phyloP scores from a whole-genome alignment of 2,888 invertebrate species.

The Erebia aethiops region DNA sequence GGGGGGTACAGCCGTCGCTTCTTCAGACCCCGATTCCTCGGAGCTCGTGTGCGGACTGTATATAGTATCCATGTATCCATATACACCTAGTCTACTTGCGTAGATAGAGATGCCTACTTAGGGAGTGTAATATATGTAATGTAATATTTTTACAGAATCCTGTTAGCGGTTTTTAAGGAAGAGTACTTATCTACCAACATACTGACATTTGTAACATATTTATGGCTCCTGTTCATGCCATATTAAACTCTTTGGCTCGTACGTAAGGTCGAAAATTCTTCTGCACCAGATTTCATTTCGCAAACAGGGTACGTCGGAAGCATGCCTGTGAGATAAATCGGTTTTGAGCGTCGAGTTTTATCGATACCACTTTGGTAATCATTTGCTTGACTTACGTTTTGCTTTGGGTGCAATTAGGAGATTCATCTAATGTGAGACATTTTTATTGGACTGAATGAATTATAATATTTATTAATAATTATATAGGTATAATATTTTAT shows the following conservation, averaged over 20 bases:
- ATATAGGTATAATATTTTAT: too few species aligned
- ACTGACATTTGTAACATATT: constrained; percentile 5
- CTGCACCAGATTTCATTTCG: constrained; percentile 66
- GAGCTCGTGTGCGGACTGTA: too few species aligned
- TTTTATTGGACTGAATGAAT: neutral
- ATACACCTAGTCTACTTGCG: too few species aligned
- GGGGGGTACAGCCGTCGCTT: too few species aligned
- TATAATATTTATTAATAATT: too few species aligned
- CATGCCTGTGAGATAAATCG: constrained; percentile 32
- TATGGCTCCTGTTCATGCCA: neutral
- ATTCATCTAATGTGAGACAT: neutral
- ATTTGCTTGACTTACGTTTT: constrained; percentile 22
- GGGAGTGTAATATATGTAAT: constrained; percentile 37
- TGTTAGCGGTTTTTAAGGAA: constrained; percentile 5
- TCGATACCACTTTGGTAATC: constrained; percentile 20
- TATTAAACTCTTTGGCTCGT: neutral
- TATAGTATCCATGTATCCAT: too few species aligned
- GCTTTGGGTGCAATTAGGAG: neutral
- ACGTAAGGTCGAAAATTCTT: constrained; percentile 53
- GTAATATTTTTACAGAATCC: constrained; percentile 23
- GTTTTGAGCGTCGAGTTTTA: constrained; percentile 23
- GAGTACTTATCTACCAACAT: neutral
- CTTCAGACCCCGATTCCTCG: too few species aligned
- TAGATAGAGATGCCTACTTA: neutral
- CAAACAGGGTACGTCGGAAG: constrained; percentile 34